Evolutionary conservation across 2,113 vertebrate species (phyloP), one percentile per base, ranked within the genome.

Genomic region (Labeo rohita): DNA sequence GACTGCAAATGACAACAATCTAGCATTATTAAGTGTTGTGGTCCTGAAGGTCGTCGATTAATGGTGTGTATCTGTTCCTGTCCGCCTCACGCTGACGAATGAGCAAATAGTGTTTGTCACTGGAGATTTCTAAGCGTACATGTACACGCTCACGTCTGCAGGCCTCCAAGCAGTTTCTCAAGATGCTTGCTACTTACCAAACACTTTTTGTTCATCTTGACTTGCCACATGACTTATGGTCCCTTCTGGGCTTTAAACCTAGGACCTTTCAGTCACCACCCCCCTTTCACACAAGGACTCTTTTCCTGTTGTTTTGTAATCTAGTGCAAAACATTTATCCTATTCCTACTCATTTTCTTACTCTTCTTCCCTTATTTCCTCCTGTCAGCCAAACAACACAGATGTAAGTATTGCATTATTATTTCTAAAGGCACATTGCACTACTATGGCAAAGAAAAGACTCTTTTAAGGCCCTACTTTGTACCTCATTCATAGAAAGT

Each of bases 391-490:
- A 59, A 84, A 87, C 34, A 59, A 87, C 78, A 90, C 89, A 39
- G 90, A 91, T 80, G 90, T 91, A 90, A 87, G 90, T 90, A 43
- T 54, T 72, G 1, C 11, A 34, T 86, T 83, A 65, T 75, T 75
- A 49, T 49, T 49, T 23, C 7, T 49, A 49, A 49, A 50, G 45
- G 21, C 10, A 28, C 6, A 12, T 75, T 50, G 6, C n/a, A 49
- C 3, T 74, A 10, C 13, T 50, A 15, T 45, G 36, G 3, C 39
- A 39, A 39, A 39, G 28, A 28, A 28, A 28, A 28, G 28, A 47
- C 13, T 56, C 13, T 56, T 18, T 70, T 70, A 21, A 70, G 68
- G 3, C 8, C 36, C 66, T 70, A 70, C 39, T 70, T 70, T 43
- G 9, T 39, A 18, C 36, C 36, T 3, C 16, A 70, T 72, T 72